Base-by-base conservation (phyloP, 2,888 invertebrate genomes). In the Gymnoscelis rufifasciata region DNA sequence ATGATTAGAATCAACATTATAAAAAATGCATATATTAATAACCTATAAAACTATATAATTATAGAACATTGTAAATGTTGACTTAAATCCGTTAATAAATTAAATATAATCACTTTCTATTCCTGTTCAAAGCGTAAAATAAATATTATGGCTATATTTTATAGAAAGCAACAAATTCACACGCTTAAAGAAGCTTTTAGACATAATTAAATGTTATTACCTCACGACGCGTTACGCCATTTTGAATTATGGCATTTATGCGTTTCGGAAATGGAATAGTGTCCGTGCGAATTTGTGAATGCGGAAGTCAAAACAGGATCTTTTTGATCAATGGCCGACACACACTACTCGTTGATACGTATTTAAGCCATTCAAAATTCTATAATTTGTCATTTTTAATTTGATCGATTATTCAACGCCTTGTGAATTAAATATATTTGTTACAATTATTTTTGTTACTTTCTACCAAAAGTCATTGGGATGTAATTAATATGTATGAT, bases 211-310 rank as follows among this genome's bases (percentile, higher is more conserved):
- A 8, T 36, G 29, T 10, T 36, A 24, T 37, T 11, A 35, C 15
- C 13, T 14, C 19, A 43, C 13, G 23, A 12, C 14, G 13, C 40
- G 47, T 47, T 47, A 41, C 43, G 47, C 41, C 38, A 43, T 28
- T 23, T 47, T 50, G 42, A 19, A 52, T n/a, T n/a, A n/a, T n/a
- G n/a, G n/a, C n/a, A n/a, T 50, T 53, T 33, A 50, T 27, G 43
- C 27, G 37, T 26, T 35, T 46, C 43, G 48, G 51, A 54, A 46
- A 45, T 53, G 42, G 24, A 45, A 40, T 50, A 47, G 50, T 45
- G 33, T 43, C 29, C 37, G 35, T 35, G 47, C 30, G 50, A 47
- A 43, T 52, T 49, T 52, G 47, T 41, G 31, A 51, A 46, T 14
- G 28, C 45, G 51, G 54, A 54, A 51, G 45, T 45, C 31, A 37